Conservation (phyloP, 1,140 invertebrate genomes). For the Galendromus occidentalis region DNA sequence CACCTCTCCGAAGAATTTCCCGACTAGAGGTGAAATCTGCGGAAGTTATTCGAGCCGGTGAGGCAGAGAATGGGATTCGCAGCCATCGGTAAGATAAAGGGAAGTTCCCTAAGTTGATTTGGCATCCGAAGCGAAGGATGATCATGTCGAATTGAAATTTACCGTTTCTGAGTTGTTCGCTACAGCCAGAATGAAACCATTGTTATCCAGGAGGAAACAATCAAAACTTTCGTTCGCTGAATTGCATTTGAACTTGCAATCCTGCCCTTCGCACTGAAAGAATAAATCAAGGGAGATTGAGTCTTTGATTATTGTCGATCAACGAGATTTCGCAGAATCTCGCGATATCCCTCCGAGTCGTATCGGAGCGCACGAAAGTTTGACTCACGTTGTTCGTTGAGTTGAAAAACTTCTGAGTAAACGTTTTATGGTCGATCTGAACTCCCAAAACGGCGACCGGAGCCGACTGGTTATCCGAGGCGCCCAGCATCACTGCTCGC, state of each 20-base stretch:
- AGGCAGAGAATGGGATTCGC: too few species aligned
- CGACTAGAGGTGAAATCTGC: slow-evolving; percentile 13
- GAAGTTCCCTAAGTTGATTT: too few species aligned
- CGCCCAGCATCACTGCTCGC: slow-evolving; percentile 69
- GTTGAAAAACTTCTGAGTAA: slow-evolving; percentile 24
- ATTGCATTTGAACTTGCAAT: slow-evolving; percentile 17
- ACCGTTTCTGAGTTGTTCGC: slow-evolving; percentile 22
- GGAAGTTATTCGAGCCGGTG: slow-evolving; percentile 40
- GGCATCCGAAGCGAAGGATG: too few species aligned
- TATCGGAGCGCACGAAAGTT: too few species aligned
- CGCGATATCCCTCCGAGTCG: too few species aligned
- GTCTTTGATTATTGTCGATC: too few species aligned
- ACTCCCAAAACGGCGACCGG: slow-evolving; percentile 59
- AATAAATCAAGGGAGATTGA: too few species aligned
- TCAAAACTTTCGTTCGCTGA: slow-evolving; percentile 59
- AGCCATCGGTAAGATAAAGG: too few species aligned
- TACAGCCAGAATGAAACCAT: slow-evolving; percentile 76
- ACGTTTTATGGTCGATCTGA: slow-evolving; percentile 22
- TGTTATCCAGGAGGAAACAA: slow-evolving; percentile 77
- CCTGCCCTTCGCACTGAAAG: slow-evolving; percentile 11
- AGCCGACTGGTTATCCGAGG: slow-evolving; percentile 48
- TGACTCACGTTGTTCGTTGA: slow-evolving; percentile 16
- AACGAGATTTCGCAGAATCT: too few species aligned
- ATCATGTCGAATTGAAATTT: too few species aligned
- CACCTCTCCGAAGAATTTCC: slow-evolving; percentile 64